Conservation (phyloP, 2,888 invertebrate genomes). For the Lepas anatifera region DNA sequence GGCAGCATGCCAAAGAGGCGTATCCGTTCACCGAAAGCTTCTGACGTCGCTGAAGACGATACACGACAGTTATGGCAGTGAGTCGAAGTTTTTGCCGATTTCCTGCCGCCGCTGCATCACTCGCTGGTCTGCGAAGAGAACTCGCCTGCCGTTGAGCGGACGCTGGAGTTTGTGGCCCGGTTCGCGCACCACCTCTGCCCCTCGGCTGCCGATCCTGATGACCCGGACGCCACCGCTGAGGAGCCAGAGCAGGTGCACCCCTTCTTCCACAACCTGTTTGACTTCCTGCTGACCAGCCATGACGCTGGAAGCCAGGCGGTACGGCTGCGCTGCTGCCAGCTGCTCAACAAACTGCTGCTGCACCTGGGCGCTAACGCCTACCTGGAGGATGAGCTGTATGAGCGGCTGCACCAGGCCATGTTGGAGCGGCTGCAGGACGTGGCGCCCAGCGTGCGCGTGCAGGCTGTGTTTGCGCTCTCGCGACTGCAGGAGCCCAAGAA, state of each 20-base stretch:
- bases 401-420: constrained; percentile 56
- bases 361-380: constrained; percentile 61
- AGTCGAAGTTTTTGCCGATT: constrained; percentile 49
- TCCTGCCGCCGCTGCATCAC: constrained; percentile 49
- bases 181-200: constrained; percentile 40
- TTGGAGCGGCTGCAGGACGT: constrained; percentile 54
- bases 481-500: constrained; percentile 67
- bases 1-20: constrained; percentile 73
- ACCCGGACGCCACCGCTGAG: constrained; percentile 18
- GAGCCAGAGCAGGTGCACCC: constrained; percentile 16
- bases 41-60: constrained; percentile 76
- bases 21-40: constrained; percentile 88
- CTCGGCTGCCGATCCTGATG: constrained; percentile 14
- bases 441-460: constrained; percentile 58
- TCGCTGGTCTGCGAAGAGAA: constrained; percentile 53
- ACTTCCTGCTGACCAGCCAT: constrained; percentile 32
- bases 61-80: constrained; percentile 32
- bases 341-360: constrained; percentile 59
- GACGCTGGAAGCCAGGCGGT: constrained; percentile 43
- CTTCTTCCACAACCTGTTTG: constrained; percentile 15
- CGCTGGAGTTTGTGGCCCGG: constrained; percentile 55
- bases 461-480: constrained; percentile 64
- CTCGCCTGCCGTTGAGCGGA: constrained; percentile 53
- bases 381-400: constrained; percentile 61
- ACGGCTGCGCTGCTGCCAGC: constrained; percentile 61